These are phyloP conservation scores for Onychorhynchus coronatus DNA, from an alignment of 2,113 vertebrate species.

Conservation along the genomic window DNA sequence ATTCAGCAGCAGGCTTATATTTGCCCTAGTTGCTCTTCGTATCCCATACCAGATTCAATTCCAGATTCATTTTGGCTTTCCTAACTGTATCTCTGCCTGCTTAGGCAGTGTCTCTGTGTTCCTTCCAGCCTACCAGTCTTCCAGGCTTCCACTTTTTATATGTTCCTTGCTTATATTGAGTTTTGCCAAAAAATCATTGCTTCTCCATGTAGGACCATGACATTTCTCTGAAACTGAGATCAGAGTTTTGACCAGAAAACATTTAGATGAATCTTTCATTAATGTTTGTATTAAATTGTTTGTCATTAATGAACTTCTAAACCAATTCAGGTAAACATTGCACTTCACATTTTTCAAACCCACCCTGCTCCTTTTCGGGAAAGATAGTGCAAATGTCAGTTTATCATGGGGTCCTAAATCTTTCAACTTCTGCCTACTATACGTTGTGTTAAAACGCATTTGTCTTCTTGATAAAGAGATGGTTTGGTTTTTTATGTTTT, in stretches of 20 bases:
- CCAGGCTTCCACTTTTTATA: not conserved
- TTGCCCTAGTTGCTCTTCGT: not conserved
- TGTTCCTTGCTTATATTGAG: fast-evolving
- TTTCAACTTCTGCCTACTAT: not conserved
- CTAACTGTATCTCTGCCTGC: not conserved
- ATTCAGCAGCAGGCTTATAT: not conserved
- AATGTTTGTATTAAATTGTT: not conserved
- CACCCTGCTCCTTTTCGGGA: not conserved
- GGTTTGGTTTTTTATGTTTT: not conserved
- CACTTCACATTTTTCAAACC: not conserved
- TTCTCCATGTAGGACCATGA: not conserved
- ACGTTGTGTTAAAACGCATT: not conserved
- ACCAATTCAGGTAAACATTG: not conserved
- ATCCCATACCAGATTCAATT: not conserved
- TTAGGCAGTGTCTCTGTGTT: not conserved
- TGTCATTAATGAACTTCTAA: not conserved
- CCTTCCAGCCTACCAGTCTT: not conserved
- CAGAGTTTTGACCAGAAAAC: not conserved
- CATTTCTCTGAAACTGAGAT: not conserved
- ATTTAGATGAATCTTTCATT: fast-evolving
- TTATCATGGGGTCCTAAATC: not conserved
- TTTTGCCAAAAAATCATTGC: not conserved
- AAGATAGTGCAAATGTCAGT: not conserved
- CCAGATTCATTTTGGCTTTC: not conserved
- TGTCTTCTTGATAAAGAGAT: not conserved